Base-by-base conservation (phyloP, 2,113 vertebrate species). In the Forbesichthys agassizii region DNA sequence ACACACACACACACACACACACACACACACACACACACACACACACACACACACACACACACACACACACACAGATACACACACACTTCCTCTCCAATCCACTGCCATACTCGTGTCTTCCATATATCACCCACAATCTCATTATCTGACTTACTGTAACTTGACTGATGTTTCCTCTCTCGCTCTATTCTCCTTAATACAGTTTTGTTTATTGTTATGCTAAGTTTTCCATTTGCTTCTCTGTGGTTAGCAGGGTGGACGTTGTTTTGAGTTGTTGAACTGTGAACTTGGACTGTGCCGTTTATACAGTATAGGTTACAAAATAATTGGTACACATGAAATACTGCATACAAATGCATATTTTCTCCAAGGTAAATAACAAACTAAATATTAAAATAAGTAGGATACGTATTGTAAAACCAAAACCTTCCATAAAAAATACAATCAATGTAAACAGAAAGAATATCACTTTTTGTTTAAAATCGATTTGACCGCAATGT, bases 231-330 rank as follows among this genome's bases (percentile, higher is more conserved):
- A 11, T 42, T 42, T 53, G 52, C 52, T 5, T 53, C 14, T n/a
- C 51, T 54, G 48, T 54, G 27, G 51, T 53, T 48, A 74, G 36
- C 36, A 42, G 36, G 36, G 36, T 42, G 36, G 27, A 27, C 36
- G 7, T 42, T 42, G 4, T 42, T 1, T 16, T 72, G 58, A 63
- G 67, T 72, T 71, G 16, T 64, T 78, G 54, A 68, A 68, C 16
- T 16, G 16, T 16, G 16, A 16, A 16, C 27, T 27, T 27, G 27
- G 14, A 16, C 9, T n/a, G n/a, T 55, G 6, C 18, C 47, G 51
- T 55, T 66, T 55, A 18, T 27, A 27, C 27, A 27, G 27, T 27
- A 27, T 55, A 18, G 54, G 54, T n/a, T 9, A 18, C n/a, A 55
- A 16, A 55, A 55, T 14, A 51, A 42, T 42, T 42, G 36, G 0